Conservation (phyloP, 2,888 invertebrate species). For the Drosophila stalkeri region DNA sequence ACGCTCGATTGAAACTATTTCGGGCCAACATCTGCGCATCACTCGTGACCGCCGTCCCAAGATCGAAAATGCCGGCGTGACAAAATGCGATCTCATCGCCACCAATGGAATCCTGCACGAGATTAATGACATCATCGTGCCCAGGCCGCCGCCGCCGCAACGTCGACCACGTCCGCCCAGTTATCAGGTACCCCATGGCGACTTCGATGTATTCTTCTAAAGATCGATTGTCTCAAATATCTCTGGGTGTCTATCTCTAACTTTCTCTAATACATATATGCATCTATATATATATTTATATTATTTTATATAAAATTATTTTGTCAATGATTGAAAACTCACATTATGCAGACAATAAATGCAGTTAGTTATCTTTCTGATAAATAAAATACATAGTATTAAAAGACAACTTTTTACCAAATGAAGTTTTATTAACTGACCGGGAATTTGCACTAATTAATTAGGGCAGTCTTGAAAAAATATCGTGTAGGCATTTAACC, state of each 20-base stretch:
- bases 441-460: not conserved
- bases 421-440: not conserved
- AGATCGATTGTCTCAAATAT: slow-evolving; percentile 4
- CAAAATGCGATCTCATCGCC: slow-evolving; percentile 84
- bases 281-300: slow-evolving; percentile 58
- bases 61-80: slow-evolving; percentile 85
- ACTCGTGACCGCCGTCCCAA: slow-evolving; percentile 85
- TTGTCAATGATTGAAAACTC: slow-evolving; percentile 58
- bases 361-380: slow-evolving; percentile 28
- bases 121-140: slow-evolving; percentile 84
- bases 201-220: slow-evolving; percentile 78
- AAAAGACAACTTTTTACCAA: not conserved
- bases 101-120: slow-evolving; percentile 85
- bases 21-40: slow-evolving; percentile 82
- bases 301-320: slow-evolving; percentile 56
- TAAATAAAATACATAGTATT: slow-evolving; percentile 64
- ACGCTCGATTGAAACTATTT: slow-evolving; percentile 83
- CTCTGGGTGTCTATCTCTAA: slow-evolving; percentile 29
- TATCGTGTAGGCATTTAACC: not conserved
- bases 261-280: slow-evolving; percentile 27
- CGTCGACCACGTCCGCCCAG: slow-evolving; percentile 58
- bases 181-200: slow-evolving; percentile 59
- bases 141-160: slow-evolving; percentile 57
- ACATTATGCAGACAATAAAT: slow-evolving; percentile 20
- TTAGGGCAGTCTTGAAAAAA: too few relatives aligned